Base-by-base conservation (phyloP, 2,888 invertebrate genomes). In the Rhagium mordax region DNA sequence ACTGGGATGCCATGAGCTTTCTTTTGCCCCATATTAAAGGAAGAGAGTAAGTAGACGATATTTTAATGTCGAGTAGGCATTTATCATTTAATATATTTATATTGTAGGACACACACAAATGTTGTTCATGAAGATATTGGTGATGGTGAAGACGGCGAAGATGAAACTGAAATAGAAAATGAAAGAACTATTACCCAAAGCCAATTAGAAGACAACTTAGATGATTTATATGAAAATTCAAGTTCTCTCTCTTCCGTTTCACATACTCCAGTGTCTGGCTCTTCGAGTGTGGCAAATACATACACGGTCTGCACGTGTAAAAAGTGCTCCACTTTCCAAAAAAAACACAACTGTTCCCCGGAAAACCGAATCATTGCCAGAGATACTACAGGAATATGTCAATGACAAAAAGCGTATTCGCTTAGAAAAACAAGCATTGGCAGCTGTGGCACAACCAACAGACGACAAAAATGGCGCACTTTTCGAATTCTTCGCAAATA, bases 1-100 rank as follows among this genome's bases (percentile, higher is more conserved):
- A 73, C 59, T 72, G 67, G 72, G 72, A 72, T 72, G 67, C 49
- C 16, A 72, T 72, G 67, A 60, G 41, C 51, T 72, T 72, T 72
- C 60, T 72, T 67, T 67, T 72, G 64, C 72, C 67, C 29, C 67
- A 72, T 51, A 67, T 72, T 60, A 67, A 67, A 72, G 60, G 67
- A 72, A 72, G 67, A 49, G 53, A 67, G 72, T 67, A 29, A 53
- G 67, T 72, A 59, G 24, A 48, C 27, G n/a, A n/a, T n/a, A 55
- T 48, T 62, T 57, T 59, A 57, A 47, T 61, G 33, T 66, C 15
- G 57, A 66, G 33, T 68, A 48, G 57, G 16, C 49, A 66, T 57
- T 67, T 21, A 33, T 66, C 53, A 48, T 59, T 59, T 10, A 65
- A 60, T 16, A 49, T 66, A 49, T 59, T 59, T 60, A 68, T 51